Evolutionary conservation across 2,888 invertebrate genomes (phyloP), one percentile per base, ranked within the genome.

Genomic region (Odontomyia ornata): DNA sequence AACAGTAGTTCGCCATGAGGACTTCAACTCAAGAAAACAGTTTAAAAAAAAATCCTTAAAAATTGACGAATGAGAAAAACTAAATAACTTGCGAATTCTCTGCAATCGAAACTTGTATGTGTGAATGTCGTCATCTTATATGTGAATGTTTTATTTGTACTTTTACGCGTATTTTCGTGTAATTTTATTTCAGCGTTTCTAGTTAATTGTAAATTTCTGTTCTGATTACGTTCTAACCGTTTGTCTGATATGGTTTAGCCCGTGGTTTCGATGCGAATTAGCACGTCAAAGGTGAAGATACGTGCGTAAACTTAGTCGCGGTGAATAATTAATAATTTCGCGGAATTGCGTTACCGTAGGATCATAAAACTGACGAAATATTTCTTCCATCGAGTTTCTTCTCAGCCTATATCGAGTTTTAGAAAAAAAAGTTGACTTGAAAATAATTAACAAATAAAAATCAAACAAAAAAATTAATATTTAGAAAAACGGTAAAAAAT

Each of bases 1-100:
- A 90, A 18, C 18, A 3, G n/a, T 2, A 18, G n/a, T 21, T 67
- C 1, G 15, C 18, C 9, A 23, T 13, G 1, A 27, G 28, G 15
- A 67, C 43, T 18, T 7, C 64, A 27, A 30, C 64, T 28, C 28
- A 28, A 64, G n/a, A 75, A 75, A 43, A n/a, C n/a, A n/a, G 27
- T 25, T 36, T 28, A 15, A 18, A 62, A 62, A 75, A 75, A 64
- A 43, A 11, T 23, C 27, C 13, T 30, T 56, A 2, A 75, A 75
- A 62, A 60, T 25, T 25, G 21, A 60, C 11, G n/a, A 64, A 60
- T 5, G 7, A 46, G 1, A 62, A 46, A 64, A 62, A 23, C 15
- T 2, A 25, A 64, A 43, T 25, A 64, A 43, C 25, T n/a, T 64
- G 64, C 30, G 64, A 64, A 7, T 21, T 23, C 1, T 4, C 60